Evolutionary conservation across 2,888 invertebrate genomes (phyloP), one percentile per base, ranked within the genome.

Genomic region (Aphodius granarius): DNA sequence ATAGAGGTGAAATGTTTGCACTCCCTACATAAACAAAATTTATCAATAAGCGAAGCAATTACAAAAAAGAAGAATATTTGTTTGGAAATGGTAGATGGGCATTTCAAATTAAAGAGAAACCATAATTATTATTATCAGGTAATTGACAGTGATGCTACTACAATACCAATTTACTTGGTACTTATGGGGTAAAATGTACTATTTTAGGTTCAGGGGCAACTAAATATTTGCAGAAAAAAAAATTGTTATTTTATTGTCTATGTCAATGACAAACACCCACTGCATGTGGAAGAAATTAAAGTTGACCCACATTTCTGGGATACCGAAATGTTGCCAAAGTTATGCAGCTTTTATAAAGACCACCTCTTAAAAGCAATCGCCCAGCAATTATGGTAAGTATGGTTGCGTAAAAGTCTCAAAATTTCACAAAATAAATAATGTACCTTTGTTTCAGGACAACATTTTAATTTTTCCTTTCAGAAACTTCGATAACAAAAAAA

Each of bases 1-100:
- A 20, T 68, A 20, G 77, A 74, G 72, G 73, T 64, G 71, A 77
- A 72, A 21, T 75, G 78, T 62, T 71, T 72, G 22, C 65, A 64
- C 72, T 63, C 66, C 20, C 22, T 68, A 63, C 71, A 70, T 43
- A 18, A 23, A n/a, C 23, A 66, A 6, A 63, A 72, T 15, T 19
- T 66, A 66, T 9, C 22, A 23, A n/a, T 72, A 22, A 15, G 43
- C 5, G 62, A 75, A 16, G 75, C 75, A 5, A 21, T 63, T 6
- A 0, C 1, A n/a, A 70, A 9, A 6, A 74, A 74, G 68, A 43
- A 43, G 5, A 16, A 66, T 2, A 62, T 73, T 66, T 73, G 23
- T 66, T 73, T 73, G 22, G 19, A 73, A 13, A 73, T 17, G 21
- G 73, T 17, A 16, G 22, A 23, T 20, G 66, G 22, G 21, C 16